Evolutionary conservation across 2,888 invertebrate genomes (phyloP).

Genomic region (Hyposoter dolosus): DNA sequence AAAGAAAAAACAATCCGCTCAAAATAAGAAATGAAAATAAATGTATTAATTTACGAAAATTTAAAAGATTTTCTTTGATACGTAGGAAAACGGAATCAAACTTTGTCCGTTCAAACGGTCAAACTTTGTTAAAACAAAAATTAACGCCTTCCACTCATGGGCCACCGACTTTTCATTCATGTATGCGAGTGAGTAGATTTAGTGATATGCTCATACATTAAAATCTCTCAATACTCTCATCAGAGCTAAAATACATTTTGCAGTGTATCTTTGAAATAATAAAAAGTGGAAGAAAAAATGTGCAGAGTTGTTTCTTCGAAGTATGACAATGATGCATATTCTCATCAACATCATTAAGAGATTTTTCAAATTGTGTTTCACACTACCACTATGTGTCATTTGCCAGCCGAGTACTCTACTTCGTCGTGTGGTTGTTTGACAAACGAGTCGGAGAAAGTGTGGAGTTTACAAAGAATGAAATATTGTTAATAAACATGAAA

Average conservation of each 20-base stretch:
- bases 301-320: background rate
- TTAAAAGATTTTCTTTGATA: too few relatives aligned
- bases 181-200: too few relatives aligned
- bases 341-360: conserved; percentile 30
- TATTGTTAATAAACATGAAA: conserved; percentile 40
- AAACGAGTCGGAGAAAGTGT: conserved; percentile 55
- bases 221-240: background rate
- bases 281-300: background rate
- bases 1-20: too few relatives aligned
- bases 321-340: conserved; percentile 36
- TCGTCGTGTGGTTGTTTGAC: conserved; percentile 10
- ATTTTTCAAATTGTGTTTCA: conserved; percentile 27
- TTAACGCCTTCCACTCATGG: too few relatives aligned
- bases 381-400: conserved; percentile 33
- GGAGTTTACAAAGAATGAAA: conserved; percentile 37
- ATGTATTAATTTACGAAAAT: too few relatives aligned
- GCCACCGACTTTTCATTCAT: too few relatives aligned
- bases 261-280: background rate
- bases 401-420: conserved; percentile 7
- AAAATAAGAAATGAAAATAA: too few relatives aligned
- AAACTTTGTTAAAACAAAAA: too few relatives aligned
- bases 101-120: too few relatives aligned
- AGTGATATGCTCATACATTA: background rate
- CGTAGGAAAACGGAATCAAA: too few relatives aligned
- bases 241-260: background rate